Conservation (phyloP, 2,888 invertebrate genomes). For the Leistus spinibarbis region DNA sequence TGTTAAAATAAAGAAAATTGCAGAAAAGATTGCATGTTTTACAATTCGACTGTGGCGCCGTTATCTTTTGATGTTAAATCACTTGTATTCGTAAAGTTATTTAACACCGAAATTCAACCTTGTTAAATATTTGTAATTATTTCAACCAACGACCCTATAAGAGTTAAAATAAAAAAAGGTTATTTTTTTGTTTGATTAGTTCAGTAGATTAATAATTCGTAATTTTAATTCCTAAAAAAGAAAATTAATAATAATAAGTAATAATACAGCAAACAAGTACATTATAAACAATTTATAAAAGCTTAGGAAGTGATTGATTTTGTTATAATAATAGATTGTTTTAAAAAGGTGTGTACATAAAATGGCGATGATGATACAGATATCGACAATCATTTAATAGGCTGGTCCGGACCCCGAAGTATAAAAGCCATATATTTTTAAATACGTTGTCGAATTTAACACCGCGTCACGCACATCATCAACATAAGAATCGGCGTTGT, state of each 20-base stretch:
- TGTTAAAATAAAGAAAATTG: no score
- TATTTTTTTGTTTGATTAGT: background rate
- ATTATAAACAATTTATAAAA: background rate
- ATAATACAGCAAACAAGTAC: background rate
- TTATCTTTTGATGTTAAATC: no score
- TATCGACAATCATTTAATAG: no score
- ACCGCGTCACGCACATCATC: conserved; percentile 25
- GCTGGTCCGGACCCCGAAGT: conserved; percentile 26
- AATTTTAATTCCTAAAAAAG: background rate
- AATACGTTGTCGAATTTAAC: background rate
- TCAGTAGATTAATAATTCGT: background rate
- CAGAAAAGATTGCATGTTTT: no score
- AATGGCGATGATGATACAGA: conserved; percentile 24
- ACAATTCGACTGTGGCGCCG: no score
- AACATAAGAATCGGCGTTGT: background rate
- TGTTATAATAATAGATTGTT: background rate
- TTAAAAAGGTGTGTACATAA: conserved; percentile 14
- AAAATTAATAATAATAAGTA: background rate
- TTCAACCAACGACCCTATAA: background rate
- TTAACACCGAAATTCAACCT: no score
- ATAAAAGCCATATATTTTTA: background rate
- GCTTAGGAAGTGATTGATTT: background rate
- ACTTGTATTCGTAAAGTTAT: no score
- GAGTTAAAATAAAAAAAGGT: background rate
- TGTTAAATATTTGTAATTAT: background rate